Evolutionary conservation across 53 echinoderm and acorn worm species (phyloP).

Genomic region (Stichopus horrens): DNA sequence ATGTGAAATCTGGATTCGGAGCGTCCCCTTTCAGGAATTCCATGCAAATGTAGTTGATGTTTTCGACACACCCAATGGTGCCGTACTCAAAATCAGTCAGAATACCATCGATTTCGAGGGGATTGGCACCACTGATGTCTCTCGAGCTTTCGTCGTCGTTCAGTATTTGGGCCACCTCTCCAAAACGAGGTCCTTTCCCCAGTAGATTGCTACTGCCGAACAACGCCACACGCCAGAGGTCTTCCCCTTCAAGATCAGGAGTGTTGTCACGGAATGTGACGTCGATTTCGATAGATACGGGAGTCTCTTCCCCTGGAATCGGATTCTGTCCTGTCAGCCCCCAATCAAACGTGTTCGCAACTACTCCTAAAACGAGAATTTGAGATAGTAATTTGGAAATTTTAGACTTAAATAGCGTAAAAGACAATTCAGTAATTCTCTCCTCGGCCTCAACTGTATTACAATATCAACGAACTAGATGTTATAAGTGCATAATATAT

Average conservation of each 20-base stretch:
- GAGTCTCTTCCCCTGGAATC: slow-evolving; percentile 31
- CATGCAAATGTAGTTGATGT: slow-evolving; percentile 26
- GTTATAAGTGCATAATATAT: background rate
- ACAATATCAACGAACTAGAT: background rate
- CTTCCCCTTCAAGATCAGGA: slow-evolving; percentile 30
- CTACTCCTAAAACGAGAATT: slow-evolving; percentile 26
- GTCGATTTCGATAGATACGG: slow-evolving; percentile 35
- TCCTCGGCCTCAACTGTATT: too few species aligned
- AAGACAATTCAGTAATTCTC: too few species aligned
- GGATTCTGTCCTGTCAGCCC: slow-evolving; percentile 20
- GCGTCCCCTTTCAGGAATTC: slow-evolving; percentile 39
- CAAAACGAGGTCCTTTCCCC: slow-evolving; percentile 33
- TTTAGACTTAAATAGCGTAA: background rate
- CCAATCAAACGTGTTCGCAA: slow-evolving; percentile 32
- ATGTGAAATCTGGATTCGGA: slow-evolving; percentile 29
- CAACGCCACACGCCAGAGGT: slow-evolving; percentile 21
- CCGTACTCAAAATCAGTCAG: slow-evolving; percentile 39
- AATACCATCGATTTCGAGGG: slow-evolving; percentile 16
- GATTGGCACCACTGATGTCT: background rate
- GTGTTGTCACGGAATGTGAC: slow-evolving; percentile 37
- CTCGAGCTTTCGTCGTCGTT: slow-evolving; percentile 26
- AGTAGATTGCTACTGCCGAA: slow-evolving; percentile 29
- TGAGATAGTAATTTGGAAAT: background rate
- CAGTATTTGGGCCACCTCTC: slow-evolving; percentile 31
- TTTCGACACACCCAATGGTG: slow-evolving; percentile 23